A percentile compares a stretch with the other conserved stretches of the same genome.
Evolutionary conservation across 2,113 vertebrate species (phyloP).

Genomic region (Rafetus swinhoei): DNA sequence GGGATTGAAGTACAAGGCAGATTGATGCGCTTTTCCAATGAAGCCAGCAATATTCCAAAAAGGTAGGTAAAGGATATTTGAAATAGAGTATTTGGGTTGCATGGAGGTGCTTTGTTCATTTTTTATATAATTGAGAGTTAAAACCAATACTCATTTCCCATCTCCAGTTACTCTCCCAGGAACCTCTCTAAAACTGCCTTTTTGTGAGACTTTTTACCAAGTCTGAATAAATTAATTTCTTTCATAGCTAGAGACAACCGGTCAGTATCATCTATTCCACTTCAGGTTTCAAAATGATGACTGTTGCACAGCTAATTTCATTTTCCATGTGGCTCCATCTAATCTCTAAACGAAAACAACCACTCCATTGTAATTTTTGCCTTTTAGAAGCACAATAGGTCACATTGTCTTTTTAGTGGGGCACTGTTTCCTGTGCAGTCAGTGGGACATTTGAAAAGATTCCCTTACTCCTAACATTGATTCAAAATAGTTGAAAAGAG

Average conservation of each 20-base stretch:
- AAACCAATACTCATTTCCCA: neutral
- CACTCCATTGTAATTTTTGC: neutral
- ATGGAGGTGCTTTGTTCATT: neutral
- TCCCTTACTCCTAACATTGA: neutral
- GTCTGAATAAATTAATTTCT: neutral
- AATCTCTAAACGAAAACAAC: neutral
- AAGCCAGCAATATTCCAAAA: constrained; percentile 91
- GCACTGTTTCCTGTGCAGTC: neutral
- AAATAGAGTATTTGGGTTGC: neutral
- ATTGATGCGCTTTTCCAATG: constrained; percentile 89
- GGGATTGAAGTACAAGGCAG: constrained; percentile 93
- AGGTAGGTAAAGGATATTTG: constrained; percentile 76
- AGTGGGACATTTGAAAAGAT: neutral
- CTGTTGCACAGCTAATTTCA: neutral
- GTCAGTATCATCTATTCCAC: neutral
- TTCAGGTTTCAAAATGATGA: neutral
- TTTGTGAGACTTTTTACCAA: neutral
- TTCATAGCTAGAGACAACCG: neutral
- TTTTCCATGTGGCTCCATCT: neutral
- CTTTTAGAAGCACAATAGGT: neutral
- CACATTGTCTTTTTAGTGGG: neutral
- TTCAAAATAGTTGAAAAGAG: neutral
- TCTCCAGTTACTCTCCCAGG: neutral
- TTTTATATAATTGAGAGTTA: neutral
- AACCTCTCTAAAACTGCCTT: neutral